Conservation (phyloP, 2,888 invertebrate genomes). For the Chaetogeoica ovagalla region DNA sequence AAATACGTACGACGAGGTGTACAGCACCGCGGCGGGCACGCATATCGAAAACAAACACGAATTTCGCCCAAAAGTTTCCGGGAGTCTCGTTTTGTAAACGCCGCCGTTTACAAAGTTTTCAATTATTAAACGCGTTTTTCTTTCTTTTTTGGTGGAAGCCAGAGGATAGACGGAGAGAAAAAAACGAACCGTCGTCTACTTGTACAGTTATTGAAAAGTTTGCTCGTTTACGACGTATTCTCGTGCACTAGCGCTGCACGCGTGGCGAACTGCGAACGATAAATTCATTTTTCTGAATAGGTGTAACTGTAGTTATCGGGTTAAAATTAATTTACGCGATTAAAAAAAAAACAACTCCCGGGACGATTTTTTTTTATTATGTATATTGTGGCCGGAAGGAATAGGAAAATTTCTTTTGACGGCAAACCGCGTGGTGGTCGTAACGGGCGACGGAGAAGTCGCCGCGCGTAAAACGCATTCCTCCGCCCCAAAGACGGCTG, state of each 20-base stretch:
- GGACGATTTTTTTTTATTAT: no score
- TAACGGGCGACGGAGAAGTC: no score
- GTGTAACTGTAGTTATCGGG: no score
- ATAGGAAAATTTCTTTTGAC: no score
- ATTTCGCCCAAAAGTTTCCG: constrained; percentile 19
- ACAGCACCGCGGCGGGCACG: no score
- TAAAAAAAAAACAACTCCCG: no score
- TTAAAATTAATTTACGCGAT: no score
- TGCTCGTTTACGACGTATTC: not conserved
- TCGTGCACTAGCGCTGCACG: not conserved
- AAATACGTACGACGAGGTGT: not conserved
- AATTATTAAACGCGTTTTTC: constrained; percentile 15
- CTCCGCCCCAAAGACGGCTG: no score
- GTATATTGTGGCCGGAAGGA: no score
- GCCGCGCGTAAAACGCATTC: no score
- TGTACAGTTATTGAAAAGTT: constrained; percentile 32
- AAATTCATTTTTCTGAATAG: constrained; percentile 1
- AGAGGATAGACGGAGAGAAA: not conserved
- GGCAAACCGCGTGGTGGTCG: no score
- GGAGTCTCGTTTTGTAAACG: constrained; percentile 16
- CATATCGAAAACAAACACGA: constrained; percentile 10
- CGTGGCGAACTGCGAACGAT: not conserved
- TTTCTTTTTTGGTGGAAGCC: no score
- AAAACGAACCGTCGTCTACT: constrained; percentile 29
- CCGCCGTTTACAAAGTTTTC: constrained; percentile 27